Percentiles rank a stretch among this genome's conserved stretches.
These are phyloP conservation scores for Onychomys leucogaster DNA, from an alignment of 2,797 vertebrate genomes.

Conservation along the genomic window DNA sequence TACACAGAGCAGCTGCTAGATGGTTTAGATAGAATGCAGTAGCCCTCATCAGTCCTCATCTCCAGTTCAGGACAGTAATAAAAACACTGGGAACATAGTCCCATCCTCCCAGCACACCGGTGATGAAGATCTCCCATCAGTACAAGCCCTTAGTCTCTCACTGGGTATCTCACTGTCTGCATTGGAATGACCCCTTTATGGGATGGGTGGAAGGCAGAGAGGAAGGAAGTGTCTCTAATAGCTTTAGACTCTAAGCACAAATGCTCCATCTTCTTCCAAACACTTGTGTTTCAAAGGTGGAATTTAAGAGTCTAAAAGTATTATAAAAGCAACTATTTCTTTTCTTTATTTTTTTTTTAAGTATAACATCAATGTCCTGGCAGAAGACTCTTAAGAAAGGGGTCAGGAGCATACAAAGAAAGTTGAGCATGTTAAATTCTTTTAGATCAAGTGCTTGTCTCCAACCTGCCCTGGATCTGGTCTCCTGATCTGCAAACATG, in stretches of 20 bases:
- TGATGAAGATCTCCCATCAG: neutral
- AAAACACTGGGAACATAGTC: neutral
- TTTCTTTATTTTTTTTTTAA: neutral
- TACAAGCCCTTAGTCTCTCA: neutral
- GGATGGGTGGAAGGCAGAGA: rapidly evolving
- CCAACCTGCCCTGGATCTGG: neutral
- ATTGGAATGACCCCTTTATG: neutral
- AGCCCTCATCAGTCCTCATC: neutral
- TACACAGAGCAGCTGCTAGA: neutral
- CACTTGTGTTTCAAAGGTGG: neutral
- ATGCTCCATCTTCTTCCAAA: neutral
- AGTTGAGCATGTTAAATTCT: neutral
- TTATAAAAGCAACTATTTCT: neutral
- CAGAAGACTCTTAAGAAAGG: neutral
- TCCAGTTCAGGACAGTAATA: neutral
- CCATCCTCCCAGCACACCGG: neutral
- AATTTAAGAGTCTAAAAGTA: neutral
- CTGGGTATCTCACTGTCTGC: neutral
- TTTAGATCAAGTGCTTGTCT: neutral
- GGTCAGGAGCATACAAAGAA: neutral
- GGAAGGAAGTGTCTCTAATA: neutral
- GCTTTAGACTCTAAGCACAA: neutral
- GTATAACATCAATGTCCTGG: neutral
- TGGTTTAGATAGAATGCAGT: neutral
- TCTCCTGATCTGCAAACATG: neutral